Percentiles rank a stretch among this genome's conserved stretches.
Conservation (phyloP, 1,140 invertebrate species). For the Trichogramma pretiosum region DNA sequence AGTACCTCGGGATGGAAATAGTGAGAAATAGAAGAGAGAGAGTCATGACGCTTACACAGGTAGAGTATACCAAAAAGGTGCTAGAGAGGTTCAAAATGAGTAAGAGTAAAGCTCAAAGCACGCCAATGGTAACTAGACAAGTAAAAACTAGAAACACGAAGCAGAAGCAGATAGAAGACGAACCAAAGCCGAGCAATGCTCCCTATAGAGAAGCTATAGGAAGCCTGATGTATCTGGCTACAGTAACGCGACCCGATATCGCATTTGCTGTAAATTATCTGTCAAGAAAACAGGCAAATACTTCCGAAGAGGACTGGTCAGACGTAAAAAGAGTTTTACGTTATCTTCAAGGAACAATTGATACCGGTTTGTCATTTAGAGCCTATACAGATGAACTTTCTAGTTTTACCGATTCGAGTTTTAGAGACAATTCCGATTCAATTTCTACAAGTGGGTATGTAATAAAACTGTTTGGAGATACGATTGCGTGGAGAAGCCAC, state of each 20-base stretch:
- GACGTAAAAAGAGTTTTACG: neutral
- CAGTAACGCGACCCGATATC: neutral
- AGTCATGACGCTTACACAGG: neutral
- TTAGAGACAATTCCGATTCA: neutral
- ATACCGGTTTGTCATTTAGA: neutral
- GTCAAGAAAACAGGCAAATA: neutral
- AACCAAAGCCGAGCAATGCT: neutral
- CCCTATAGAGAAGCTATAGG: constrained; percentile 2
- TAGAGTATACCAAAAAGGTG: neutral
- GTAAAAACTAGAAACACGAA: neutral
- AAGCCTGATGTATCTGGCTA: neutral
- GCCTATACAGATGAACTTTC: neutral
- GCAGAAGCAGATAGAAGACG: neutral
- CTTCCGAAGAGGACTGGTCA: neutral
- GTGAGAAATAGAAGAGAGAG: neutral
- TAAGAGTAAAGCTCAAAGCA: neutral
- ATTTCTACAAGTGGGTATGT: neutral
- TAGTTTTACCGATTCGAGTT: constrained; percentile 1
- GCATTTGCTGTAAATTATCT: neutral
- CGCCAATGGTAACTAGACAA: constrained; percentile 1
- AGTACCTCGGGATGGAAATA: neutral
- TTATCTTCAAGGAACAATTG: neutral
- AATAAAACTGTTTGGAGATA: neutral
- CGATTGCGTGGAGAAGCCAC: neutral
- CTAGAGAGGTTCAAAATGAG: neutral